phyloP scores from a whole-genome alignment of 2,888 invertebrate genomes.

The Archaeoteleia sp. region DNA sequence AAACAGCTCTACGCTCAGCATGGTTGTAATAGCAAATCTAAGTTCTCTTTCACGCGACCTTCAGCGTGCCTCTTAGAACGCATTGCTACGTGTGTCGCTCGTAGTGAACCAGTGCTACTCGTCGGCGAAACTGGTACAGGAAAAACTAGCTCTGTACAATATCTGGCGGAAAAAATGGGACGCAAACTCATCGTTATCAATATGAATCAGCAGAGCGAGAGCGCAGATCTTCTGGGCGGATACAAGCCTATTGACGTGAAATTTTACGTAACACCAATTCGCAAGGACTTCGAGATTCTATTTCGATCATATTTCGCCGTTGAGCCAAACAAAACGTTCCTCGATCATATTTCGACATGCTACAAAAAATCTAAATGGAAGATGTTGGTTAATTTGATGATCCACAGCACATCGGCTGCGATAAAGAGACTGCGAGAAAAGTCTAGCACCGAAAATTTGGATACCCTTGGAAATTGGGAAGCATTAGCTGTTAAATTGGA shows the following conservation, averaged over 20 bases:
- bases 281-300: conserved; percentile 87
- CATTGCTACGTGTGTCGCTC: conserved; percentile 87
- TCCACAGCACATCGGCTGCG: conserved; percentile 82
- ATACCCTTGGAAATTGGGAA: conserved; percentile 61
- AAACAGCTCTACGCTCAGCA: conserved; percentile 57
- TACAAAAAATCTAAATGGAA: conserved; percentile 84
- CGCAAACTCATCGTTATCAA: conserved; percentile 95
- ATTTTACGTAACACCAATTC: conserved; percentile 87
- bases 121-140: conserved; percentile 99
- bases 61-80: conserved; percentile 90
- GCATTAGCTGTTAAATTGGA: conserved; percentile 77
- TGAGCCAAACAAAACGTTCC: conserved; percentile 87
- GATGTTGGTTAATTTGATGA: conserved; percentile 85
- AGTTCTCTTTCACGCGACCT: conserved; percentile 89
- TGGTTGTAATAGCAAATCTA: conserved; percentile 72
- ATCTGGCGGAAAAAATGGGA: conserved; percentile 88
- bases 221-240: conserved; percentile 96
- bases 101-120: conserved; percentile 92
- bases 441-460: conserved; percentile 16
- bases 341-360: conserved; percentile 86
- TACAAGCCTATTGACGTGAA: conserved; percentile 96
- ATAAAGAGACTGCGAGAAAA: conserved; percentile 75
- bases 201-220: conserved; percentile 99
- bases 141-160: conserved; percentile 94
- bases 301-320: conserved; percentile 87